A percentile compares a stretch with the other conserved stretches of the same genome.
These are phyloP conservation scores for Gymnodraco acuticeps DNA, from an alignment of 2,797 vertebrate genomes.

Conservation along the genomic window DNA sequence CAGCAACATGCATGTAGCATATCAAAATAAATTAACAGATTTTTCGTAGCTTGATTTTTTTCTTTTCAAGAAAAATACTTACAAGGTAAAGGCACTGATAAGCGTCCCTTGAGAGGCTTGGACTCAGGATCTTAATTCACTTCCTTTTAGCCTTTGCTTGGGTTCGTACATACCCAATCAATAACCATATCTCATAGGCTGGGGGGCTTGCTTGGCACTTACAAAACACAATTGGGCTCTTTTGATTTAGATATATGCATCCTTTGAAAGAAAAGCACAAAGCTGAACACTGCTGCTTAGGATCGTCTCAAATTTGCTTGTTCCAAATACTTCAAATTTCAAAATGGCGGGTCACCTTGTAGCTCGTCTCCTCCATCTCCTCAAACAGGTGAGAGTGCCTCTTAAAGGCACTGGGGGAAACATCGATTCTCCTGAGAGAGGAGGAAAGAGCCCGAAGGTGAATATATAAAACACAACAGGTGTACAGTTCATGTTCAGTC, in stretches of 20 bases:
- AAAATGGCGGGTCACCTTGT: slow-evolving; percentile 95
- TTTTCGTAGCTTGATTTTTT: slow-evolving; percentile 75
- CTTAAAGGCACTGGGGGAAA: slow-evolving; percentile 99
- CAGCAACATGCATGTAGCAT: slow-evolving; percentile 78
- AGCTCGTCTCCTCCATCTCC: slow-evolving; percentile 93
- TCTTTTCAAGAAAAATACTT: slow-evolving; percentile 91
- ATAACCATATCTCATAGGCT: slow-evolving; percentile 98
- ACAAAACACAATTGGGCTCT: slow-evolving; percentile 96
- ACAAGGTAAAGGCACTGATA: slow-evolving; percentile 93
- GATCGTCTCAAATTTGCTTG: slow-evolving; percentile 64
- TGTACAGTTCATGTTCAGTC: background rate
- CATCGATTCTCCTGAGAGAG: slow-evolving; percentile 95
- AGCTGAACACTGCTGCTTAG: slow-evolving; percentile 91
- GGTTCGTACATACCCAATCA: slow-evolving; percentile 90
- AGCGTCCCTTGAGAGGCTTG: slow-evolving; percentile 97
- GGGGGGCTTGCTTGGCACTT: slow-evolving; percentile 82
- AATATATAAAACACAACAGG: background rate
- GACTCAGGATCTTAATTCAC: slow-evolving; percentile 97
- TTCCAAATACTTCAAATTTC: slow-evolving; percentile 86
- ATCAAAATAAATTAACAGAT: slow-evolving; percentile 59
- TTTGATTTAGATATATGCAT: slow-evolving; percentile 97
- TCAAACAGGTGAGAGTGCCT: slow-evolving; percentile 97
- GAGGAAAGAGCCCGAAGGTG: background rate
- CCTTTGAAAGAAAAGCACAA: slow-evolving; percentile 99
- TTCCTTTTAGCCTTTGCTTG: slow-evolving; percentile 90